Base-by-base conservation (phyloP, 2,113 vertebrate species). In the Atherinomorus stipes region DNA sequence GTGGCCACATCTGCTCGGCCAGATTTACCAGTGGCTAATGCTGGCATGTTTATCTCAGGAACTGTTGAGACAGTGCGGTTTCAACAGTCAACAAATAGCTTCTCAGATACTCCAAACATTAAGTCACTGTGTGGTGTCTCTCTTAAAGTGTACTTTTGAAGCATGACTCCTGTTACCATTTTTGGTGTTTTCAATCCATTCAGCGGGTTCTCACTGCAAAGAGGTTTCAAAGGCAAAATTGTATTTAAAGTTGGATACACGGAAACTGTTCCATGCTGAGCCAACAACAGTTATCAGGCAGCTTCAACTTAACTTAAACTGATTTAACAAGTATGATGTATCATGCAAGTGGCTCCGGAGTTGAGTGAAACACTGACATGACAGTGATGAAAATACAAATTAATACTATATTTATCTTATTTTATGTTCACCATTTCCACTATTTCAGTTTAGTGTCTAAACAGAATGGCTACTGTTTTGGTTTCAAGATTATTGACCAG, bases 11-110 rank as follows among this genome's bases (percentile, higher is more conserved):
- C 72, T 86, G 84, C 28, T 78, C 44, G 37, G 76, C 63, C 80
- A 23, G 60, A 89, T 58, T 60, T 57, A 77, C 68, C 78, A 60
- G 66, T 74, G 82, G 80, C 82, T 86, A 69, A 90, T 62, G 53
- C 64, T 68, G 62, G 57, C 57, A 66, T 79, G 72, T 86, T 85
- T 66, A 81, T 71, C 85, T 87, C 70, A 84, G 61, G 63, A 73
- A 74, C 67, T 71, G 80, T 83, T 78, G 80, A 85, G 82, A 80
- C 64, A 74, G 57, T 65, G 82, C 13, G 75, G 67, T 75, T 88
- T 81, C 51, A 79, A 70, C 68, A 74, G 67, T 85, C 80, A 86
- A 81, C 78, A 85, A 78, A 84, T 42, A 82, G n/a, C 62, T 62
- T 66, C 83, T 83, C 63, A 65, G 28, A 80, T 79, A 60, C 81